Evolutionary conservation across 2,888 invertebrate species (phyloP).

Genomic region (Cheilosia vulpina): DNA sequence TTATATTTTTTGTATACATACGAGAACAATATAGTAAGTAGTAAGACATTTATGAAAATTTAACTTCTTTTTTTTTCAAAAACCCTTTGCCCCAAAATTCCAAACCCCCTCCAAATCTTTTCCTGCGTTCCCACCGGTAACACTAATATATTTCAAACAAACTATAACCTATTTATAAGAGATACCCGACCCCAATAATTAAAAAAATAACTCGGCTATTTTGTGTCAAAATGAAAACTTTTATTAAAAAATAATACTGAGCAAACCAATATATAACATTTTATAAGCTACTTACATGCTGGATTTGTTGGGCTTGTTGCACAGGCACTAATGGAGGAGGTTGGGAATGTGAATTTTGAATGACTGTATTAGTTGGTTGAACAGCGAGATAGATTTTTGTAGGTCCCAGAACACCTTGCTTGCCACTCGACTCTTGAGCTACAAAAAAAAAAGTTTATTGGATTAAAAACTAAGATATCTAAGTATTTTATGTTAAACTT

Average conservation of each 20-base stretch:
- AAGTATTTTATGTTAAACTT: no score
- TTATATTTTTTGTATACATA: no score
- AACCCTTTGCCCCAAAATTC: no score
- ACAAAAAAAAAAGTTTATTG: conserved; percentile 74
- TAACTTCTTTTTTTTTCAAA: no score
- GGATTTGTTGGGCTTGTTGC: conserved; percentile 81
- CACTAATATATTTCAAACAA: neutral
- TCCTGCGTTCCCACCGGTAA: no score
- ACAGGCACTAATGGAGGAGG: conserved; percentile 85
- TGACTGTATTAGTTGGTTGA: conserved; percentile 86
- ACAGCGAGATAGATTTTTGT: conserved; percentile 94
- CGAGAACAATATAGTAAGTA: no score
- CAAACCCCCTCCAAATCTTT: no score
- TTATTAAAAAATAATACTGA: conserved; percentile 28
- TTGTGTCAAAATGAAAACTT: conserved; percentile 19
- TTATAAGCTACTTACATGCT: conserved; percentile 83
- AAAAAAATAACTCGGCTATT: conserved; percentile 29
- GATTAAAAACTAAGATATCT: neutral
- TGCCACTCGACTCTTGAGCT: conserved; percentile 94
- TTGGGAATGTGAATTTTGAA: conserved; percentile 82
- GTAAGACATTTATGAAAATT: no score
- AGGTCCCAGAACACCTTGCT: conserved; percentile 92
- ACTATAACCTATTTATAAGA: neutral
- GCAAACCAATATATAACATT: conserved; percentile 1
- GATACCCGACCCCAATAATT: neutral